These are phyloP conservation scores for Benthosema pterotum DNA, from an alignment of 2,797 vertebrate species.

Conservation along the genomic window DNA sequence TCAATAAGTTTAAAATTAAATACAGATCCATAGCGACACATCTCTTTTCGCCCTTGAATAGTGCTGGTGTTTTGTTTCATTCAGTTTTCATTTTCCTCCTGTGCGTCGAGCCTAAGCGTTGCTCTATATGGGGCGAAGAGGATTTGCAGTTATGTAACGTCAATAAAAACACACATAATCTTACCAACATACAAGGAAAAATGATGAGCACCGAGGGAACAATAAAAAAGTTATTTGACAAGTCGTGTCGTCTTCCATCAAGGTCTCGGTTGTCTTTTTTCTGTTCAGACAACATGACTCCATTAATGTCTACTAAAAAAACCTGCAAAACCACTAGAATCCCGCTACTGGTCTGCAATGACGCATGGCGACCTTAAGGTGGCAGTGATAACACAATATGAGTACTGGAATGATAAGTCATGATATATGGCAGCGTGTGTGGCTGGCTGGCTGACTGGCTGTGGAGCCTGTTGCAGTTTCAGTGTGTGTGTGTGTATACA, in stretches of 20 bases:
- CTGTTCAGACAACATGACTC: conserved; percentile 31
- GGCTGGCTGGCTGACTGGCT: conserved; percentile 58
- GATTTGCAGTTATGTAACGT: conserved; percentile 44
- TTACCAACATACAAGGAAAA: conserved; percentile 37
- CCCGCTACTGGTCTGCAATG: conserved; percentile 75
- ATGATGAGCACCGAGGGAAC: conserved; percentile 41
- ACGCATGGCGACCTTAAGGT: conserved; percentile 55
- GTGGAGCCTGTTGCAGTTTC: conserved; percentile 35
- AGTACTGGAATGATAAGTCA: conserved; percentile 48
- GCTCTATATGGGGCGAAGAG: conserved; percentile 48
- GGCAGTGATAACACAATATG: conserved; percentile 54
- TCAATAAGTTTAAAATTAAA: conserved; percentile 77
- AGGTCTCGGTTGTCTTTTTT: conserved; percentile 49
- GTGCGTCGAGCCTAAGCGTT: conserved; percentile 58
- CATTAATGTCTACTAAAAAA: conserved; percentile 11
- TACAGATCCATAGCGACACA: conserved; percentile 65
- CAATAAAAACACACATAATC: conserved; percentile 33
- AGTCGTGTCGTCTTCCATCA: conserved; percentile 34
- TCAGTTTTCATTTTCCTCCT: conserved; percentile 34
- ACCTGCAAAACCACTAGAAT: conserved; percentile 72
- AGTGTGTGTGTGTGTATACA: conserved; percentile 28
- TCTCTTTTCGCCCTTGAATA: conserved; percentile 55
- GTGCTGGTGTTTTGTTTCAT: conserved; percentile 50
- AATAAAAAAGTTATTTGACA: conserved; percentile 52
- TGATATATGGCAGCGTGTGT: conserved; percentile 61